Base-by-base conservation (phyloP, 2,888 invertebrate species). In the Coleophora flavipennella region DNA sequence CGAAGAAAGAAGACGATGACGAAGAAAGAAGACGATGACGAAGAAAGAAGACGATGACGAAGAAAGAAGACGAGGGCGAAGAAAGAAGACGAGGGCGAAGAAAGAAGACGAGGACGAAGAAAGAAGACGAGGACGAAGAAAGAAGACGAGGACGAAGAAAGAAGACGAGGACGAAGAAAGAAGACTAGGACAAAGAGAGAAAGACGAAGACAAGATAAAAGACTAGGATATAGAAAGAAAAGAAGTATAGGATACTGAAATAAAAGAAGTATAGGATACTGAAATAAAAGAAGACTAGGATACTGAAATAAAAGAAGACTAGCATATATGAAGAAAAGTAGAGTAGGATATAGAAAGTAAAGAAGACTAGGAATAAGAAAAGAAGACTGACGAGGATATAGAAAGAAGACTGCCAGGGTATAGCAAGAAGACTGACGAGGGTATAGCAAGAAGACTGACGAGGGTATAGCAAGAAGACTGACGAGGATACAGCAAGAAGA, bases 201-300 rank as follows among this genome's bases (percentile, higher is more conserved):
- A 28, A 28, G 32, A 31, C 20, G 31, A 34, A 27, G 14, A 33
- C 1, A 0, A 33, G 11, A 29, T 13, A 39, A 40, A 28, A 28
- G 32, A 31, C 20, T 26, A 34, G 13, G 14, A 33, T 12, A 42
- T 36, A 39, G 26, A 35, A 20, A 29, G 8, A 12, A 25, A 41
- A n/a, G 38, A 42, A 39, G 31, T 39, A 6, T 2, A 31, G 31
- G n/a, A 40, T 39, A 39, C 7, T 44, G 38, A 42, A 35, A 42
- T 36, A 38, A 27, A 43, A 33, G 26, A 35, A 36, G 35, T 26
- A 38, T 8, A 13, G 3, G 31, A 38, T 33, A 11, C 11, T 11
- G 14, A 20, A n/a, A 13, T n/a, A n/a, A 13, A 13, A 3, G n/a
- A 33, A 33, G 14, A 33, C 13, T 8, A 13, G 7, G 10, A 8